These are phyloP conservation scores for Notospermus geniculatus DNA, from an alignment of 1,140 invertebrate genomes.

Conservation along the genomic window DNA sequence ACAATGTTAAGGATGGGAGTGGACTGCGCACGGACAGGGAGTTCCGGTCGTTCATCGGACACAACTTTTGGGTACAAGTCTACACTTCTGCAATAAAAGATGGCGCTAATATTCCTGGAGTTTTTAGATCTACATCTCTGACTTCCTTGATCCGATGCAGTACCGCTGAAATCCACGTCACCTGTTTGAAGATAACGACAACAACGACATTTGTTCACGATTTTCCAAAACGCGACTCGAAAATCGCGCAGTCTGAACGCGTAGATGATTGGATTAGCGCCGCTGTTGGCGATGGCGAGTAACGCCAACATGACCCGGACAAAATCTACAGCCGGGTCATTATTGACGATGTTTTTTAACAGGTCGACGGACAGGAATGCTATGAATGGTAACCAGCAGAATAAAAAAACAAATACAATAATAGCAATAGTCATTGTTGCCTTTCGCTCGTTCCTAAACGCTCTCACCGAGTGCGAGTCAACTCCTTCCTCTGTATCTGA, in stretches of 20 bases:
- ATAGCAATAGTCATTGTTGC: too few species aligned
- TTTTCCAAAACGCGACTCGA: background rate
- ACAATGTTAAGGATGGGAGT: too few species aligned
- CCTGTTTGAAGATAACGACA: background rate
- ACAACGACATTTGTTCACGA: background rate
- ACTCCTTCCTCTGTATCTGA: background rate
- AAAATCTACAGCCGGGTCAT: background rate
- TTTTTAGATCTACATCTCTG: too few species aligned
- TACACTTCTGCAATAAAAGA: too few species aligned
- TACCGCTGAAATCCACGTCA: too few species aligned
- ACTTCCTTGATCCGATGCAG: too few species aligned
- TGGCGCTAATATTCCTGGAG: too few species aligned
- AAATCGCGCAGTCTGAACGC: background rate
- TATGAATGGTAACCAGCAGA: background rate
- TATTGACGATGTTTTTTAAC: background rate
- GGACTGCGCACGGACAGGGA: too few species aligned
- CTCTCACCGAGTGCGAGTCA: background rate
- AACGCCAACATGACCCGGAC: background rate
- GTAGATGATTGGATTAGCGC: slow-evolving; percentile 8
- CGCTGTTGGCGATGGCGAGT: background rate
- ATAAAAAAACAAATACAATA: background rate
- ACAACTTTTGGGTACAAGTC: too few species aligned
- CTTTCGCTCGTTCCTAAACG: background rate
- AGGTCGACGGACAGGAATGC: background rate
- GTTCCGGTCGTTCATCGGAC: too few species aligned